Evolutionary conservation across 2,113 vertebrate genomes (phyloP).

Genomic region (Opisthocomus hoazin): DNA sequence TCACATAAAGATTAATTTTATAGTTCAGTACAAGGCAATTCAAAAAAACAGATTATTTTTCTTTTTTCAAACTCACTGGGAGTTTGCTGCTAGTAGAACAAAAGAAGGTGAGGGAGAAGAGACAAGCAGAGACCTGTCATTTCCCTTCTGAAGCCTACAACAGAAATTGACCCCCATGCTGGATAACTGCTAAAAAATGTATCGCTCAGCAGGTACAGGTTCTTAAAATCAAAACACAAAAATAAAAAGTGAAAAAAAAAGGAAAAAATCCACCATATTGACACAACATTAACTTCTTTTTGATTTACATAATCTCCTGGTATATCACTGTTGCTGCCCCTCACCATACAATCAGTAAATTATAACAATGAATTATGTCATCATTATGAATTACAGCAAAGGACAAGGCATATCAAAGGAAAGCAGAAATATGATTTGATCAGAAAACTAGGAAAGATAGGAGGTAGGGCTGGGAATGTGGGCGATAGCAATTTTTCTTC

Average conservation of each 20-base stretch:
- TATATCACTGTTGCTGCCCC: not conserved
- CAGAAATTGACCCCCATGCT: not conserved
- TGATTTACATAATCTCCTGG: not conserved
- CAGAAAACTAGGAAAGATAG: not conserved
- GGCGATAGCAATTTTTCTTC: not conserved
- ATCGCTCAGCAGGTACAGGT: not conserved
- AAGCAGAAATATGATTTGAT: not conserved
- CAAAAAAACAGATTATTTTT: not conserved
- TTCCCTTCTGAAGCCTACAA: not conserved
- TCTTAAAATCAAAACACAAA: not conserved
- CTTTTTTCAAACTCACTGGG: not conserved
- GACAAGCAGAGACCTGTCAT: not conserved
- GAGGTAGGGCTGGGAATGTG: not conserved
- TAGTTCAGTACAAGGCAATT: not conserved
- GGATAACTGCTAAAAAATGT: not conserved
- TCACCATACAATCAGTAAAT: not conserved
- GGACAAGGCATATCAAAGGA: not conserved
- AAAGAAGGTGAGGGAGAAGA: not conserved
- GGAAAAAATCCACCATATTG: not conserved
- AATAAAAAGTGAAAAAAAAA: too few relatives aligned
- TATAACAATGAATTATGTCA: not conserved
- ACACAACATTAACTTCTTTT: not conserved
- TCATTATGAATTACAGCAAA: not conserved
- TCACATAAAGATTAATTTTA: not conserved
- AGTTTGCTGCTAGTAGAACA: not conserved